Evolutionary conservation across 2,797 vertebrate species (phyloP).

Genomic region (Phalloptychus januarius): DNA sequence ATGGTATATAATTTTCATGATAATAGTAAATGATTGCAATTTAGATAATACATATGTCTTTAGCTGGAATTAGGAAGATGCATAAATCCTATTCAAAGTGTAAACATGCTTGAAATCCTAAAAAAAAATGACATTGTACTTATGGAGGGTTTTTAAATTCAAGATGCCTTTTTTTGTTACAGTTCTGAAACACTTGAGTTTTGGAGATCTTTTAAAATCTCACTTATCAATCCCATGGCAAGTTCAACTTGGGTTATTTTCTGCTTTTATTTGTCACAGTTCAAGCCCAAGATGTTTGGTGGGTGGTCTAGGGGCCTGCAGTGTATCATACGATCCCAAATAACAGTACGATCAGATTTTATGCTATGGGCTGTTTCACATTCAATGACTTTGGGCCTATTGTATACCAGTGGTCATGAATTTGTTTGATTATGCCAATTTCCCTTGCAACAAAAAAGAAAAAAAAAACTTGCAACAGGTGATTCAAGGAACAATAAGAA

Average conservation of each 20-base stretch:
- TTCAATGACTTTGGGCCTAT: not conserved
- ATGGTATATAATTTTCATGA: conserved; percentile 5
- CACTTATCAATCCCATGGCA: not conserved
- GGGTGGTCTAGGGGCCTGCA: not conserved
- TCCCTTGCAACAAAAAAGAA: not conserved
- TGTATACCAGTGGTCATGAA: not conserved
- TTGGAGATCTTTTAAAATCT: not conserved
- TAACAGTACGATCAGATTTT: too few species aligned
- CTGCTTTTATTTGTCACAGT: not conserved
- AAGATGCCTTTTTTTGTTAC: not conserved
- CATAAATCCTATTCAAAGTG: not conserved
- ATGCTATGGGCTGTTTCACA: not conserved
- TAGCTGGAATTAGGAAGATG: not conserved
- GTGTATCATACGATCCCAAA: not conserved
- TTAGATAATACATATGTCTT: not conserved
- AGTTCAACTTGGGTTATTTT: not conserved
- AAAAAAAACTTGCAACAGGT: not conserved
- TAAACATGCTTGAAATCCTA: not conserved
- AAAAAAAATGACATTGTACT: not conserved
- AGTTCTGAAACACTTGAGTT: not conserved
- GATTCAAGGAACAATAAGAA: not conserved
- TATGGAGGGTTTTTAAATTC: not conserved
- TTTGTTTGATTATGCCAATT: not conserved
- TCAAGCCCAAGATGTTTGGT: not conserved
- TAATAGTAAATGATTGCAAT: conserved; percentile 15